phyloP scores from a whole-genome alignment of 2,113 vertebrate genomes.

The Prolemur simus region DNA sequence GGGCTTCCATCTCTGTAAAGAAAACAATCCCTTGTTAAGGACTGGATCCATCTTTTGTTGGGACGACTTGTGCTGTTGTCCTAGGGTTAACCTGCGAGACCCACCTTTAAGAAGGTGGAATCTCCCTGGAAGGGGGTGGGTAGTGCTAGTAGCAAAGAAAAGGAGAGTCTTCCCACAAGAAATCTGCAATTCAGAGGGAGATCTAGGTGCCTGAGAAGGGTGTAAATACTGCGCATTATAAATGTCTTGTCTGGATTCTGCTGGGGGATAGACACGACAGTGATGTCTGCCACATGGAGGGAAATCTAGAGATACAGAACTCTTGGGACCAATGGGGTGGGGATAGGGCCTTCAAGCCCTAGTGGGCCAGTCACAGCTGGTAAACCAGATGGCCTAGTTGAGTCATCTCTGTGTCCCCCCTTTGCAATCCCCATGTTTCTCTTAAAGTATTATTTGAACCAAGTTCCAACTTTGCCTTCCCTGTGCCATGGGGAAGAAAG shows the following conservation, averaged over 20 bases:
- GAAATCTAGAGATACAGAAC: background rate
- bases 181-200: background rate
- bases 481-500: background rate
- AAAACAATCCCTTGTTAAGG: background rate
- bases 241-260: background rate
- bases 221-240: background rate
- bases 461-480: background rate
- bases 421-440: background rate
- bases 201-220: background rate
- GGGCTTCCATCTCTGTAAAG: background rate
- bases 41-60: background rate
- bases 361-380: background rate
- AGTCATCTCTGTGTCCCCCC: background rate
- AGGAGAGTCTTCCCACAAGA: background rate
- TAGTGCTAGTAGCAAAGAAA: background rate
- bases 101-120: background rate
- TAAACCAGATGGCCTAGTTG: background rate
- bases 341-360: background rate
- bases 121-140: background rate
- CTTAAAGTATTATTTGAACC: background rate
- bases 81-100: background rate
- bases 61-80: background rate
- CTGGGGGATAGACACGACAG: background rate
- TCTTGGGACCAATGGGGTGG: background rate
- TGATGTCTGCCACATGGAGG: background rate